Conservation (phyloP, 2,797 vertebrate genomes). For the Urosaurus nigricauda region DNA sequence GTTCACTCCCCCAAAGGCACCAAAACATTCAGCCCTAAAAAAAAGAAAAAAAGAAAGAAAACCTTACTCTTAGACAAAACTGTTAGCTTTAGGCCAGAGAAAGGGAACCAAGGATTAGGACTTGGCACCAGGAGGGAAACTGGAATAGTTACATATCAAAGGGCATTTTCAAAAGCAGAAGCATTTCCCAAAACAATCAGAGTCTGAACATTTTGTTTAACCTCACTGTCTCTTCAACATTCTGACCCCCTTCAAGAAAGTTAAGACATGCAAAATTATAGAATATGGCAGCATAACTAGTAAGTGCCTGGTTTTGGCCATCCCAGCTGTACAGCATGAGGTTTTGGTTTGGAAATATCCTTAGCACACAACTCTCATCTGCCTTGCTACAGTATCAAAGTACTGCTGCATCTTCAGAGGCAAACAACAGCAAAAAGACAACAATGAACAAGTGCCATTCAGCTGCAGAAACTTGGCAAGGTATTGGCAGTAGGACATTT, state of each 20-base stretch:
- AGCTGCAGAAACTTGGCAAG: conserved; percentile 61
- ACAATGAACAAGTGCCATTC: conserved; percentile 51
- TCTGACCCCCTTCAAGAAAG: conserved; percentile 6
- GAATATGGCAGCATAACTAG: conserved; percentile 24
- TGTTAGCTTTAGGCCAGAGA: background rate
- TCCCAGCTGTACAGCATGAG: conserved; percentile 54
- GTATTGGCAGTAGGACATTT: conserved; percentile 60
- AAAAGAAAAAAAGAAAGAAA: background rate
- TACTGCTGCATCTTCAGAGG: conserved; percentile 66
- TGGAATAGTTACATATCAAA: background rate
- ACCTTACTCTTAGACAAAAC: conserved; percentile 22
- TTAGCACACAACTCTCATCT: conserved; percentile 42
- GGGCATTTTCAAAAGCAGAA: conserved; percentile 40
- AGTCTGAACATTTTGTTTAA: conserved; percentile 31
- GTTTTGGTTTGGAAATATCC: conserved; percentile 48
- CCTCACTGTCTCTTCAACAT: conserved; percentile 21
- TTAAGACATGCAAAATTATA: conserved; percentile 40
- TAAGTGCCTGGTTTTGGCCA: conserved; percentile 41
- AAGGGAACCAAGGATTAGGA: background rate
- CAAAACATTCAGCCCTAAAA: conserved; percentile 50
- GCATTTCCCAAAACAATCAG: background rate
- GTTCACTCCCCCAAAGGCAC: conserved; percentile 68
- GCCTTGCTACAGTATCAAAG: conserved; percentile 55
- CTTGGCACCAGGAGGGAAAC: conserved; percentile 44
- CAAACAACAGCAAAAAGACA: conserved; percentile 70